phyloP scores from a whole-genome alignment of 2,113 vertebrate species.

The Odobenus rosmarus region DNA sequence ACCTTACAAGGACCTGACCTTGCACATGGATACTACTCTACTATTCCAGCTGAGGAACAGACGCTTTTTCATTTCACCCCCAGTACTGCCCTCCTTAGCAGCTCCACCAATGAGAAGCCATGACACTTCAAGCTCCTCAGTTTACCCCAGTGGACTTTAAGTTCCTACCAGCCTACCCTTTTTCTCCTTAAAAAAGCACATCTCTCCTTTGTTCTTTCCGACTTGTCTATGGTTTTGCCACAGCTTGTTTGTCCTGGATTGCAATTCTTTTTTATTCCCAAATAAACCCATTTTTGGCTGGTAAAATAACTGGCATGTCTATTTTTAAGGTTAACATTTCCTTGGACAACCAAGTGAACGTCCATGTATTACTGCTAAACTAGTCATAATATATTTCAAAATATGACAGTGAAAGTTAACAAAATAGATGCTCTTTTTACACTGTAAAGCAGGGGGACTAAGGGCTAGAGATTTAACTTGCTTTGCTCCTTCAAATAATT shows the following conservation, averaged over 20 bases:
- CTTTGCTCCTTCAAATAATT: slow-evolving; percentile 35
- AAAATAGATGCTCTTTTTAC: not conserved
- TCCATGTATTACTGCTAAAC: not conserved
- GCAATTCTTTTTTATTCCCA: not conserved
- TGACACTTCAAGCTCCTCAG: not conserved
- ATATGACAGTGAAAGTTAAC: not conserved
- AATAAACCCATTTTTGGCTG: not conserved
- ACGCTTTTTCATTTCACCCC: not conserved
- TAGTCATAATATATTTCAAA: slow-evolving; percentile 50
- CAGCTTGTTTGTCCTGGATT: not conserved
- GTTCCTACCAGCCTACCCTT: not conserved
- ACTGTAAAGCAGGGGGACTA: not conserved
- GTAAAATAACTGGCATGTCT: not conserved
- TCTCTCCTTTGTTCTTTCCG: not conserved
- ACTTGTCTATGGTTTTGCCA: not conserved
- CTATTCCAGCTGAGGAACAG: not conserved
- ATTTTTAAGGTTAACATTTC: not conserved
- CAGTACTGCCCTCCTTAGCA: not conserved
- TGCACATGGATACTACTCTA: not conserved
- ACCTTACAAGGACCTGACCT: not conserved
- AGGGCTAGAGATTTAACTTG: not conserved
- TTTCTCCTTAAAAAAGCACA: not conserved
- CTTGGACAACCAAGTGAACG: not conserved
- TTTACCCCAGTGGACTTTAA: not conserved
- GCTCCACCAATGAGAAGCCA: not conserved